Conservation (phyloP, 2,797 vertebrate genomes). For the Meriones psammophilus region DNA sequence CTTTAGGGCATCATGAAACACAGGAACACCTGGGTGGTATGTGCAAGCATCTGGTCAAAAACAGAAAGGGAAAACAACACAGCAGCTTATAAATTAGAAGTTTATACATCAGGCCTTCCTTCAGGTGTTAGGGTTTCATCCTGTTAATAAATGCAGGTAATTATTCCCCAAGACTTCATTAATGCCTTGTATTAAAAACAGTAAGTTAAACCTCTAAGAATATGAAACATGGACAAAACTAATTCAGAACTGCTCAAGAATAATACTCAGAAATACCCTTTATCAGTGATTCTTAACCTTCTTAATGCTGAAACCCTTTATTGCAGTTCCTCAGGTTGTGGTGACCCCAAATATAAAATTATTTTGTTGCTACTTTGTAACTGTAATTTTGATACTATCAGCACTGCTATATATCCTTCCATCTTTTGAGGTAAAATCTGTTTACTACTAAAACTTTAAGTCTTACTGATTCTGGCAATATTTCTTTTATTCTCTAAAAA, state of each 20-base stretch:
- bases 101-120: neutral
- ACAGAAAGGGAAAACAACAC: constrained; percentile 43
- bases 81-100: constrained; percentile 11
- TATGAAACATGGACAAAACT: neutral
- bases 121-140: constrained; percentile 6
- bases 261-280: neutral
- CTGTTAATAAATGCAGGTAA: constrained; percentile 23
- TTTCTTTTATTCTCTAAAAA: neutral
- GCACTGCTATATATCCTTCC: neutral
- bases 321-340: neutral
- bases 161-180: constrained; percentile 49
- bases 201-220: constrained; percentile 44
- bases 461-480: neutral
- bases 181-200: constrained; percentile 29
- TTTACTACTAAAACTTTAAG: constrained; percentile 53
- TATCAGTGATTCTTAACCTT: neutral
- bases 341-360: neutral
- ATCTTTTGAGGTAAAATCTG: neutral
- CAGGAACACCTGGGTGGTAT: constrained; percentile 97
- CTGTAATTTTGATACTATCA: neutral
- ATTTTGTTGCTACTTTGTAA: neutral
- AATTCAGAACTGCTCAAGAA: neutral
- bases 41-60: constrained; percentile 92
- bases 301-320: neutral
- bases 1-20: constrained; percentile 99